Conservation (phyloP, 2,888 invertebrate species). For the Hymenopus coronatus region DNA sequence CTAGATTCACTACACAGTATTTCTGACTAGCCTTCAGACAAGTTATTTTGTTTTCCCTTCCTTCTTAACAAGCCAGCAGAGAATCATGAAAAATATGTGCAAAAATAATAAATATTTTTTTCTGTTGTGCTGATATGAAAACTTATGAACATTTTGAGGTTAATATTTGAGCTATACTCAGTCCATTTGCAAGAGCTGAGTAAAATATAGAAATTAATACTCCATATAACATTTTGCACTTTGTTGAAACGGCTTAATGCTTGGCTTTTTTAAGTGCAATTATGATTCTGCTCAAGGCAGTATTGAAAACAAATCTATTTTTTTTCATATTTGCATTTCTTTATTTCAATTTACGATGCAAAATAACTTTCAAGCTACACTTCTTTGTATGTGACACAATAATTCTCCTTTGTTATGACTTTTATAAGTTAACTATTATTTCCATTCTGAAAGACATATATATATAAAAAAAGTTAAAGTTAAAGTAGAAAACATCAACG, state of each 20-base stretch:
- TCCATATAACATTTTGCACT: background rate
- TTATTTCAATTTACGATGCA: too few relatives aligned
- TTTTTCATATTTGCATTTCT: background rate
- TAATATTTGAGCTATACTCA: background rate
- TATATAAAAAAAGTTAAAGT: background rate
- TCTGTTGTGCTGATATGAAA: background rate
- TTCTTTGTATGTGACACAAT: background rate
- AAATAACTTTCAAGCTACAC: background rate
- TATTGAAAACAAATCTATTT: background rate
- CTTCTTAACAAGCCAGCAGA: background rate
- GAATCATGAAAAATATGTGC: background rate
- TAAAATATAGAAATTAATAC: background rate
- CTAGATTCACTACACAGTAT: background rate
- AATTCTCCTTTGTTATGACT: background rate
- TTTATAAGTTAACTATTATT: too few relatives aligned
- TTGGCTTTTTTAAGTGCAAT: background rate
- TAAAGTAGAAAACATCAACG: too few relatives aligned
- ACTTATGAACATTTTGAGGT: background rate
- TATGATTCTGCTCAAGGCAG: background rate
- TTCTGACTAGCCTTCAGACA: background rate
- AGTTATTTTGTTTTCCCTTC: background rate
- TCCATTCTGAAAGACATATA: too few relatives aligned
- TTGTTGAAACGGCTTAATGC: background rate
- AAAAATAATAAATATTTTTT: background rate
- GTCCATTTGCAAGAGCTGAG: background rate